A percentile compares a stretch with the other conserved stretches of the same genome.
phyloP scores from a whole-genome alignment of 1,140 invertebrate genomes.

The Trachymyrmex septentrionalis region DNA sequence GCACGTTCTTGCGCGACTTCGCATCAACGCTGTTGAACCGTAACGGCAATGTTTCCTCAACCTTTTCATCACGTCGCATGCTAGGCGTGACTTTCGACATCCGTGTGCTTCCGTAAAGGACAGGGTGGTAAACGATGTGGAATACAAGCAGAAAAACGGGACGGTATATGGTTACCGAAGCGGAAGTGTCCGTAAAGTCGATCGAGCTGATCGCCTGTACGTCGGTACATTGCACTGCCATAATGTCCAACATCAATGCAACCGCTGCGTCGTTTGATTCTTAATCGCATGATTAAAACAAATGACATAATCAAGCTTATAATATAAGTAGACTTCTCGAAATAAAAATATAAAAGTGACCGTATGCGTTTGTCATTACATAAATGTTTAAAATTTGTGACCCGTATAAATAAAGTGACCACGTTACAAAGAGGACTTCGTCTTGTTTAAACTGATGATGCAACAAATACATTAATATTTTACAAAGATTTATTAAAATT shows the following conservation, averaged over 20 bases:
- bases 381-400: slow-evolving; percentile 26
- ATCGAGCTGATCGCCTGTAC: slow-evolving; percentile 31
- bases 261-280: slow-evolving; percentile 4
- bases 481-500: background rate
- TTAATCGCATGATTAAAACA: background rate
- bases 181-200: slow-evolving; percentile 33
- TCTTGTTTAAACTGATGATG: slow-evolving; percentile 3
- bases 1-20: background rate
- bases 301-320: background rate
- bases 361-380: background rate
- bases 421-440: background rate
- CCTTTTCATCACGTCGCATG: background rate
- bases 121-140: slow-evolving; percentile 28
- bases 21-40: slow-evolving; percentile 20
- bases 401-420: no score
- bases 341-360: background rate
- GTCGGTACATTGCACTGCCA: background rate
- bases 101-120: slow-evolving; percentile 35
- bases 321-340: background rate
- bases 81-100: slow-evolving; percentile 51
- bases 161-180: slow-evolving; percentile 23
- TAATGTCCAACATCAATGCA: background rate
- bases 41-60: slow-evolving; percentile 27
- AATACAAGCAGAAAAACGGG: slow-evolving; percentile 45
- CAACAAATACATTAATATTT: background rate